Base-by-base conservation (phyloP, 2,888 invertebrate genomes). In the Trachelus tabidus region DNA sequence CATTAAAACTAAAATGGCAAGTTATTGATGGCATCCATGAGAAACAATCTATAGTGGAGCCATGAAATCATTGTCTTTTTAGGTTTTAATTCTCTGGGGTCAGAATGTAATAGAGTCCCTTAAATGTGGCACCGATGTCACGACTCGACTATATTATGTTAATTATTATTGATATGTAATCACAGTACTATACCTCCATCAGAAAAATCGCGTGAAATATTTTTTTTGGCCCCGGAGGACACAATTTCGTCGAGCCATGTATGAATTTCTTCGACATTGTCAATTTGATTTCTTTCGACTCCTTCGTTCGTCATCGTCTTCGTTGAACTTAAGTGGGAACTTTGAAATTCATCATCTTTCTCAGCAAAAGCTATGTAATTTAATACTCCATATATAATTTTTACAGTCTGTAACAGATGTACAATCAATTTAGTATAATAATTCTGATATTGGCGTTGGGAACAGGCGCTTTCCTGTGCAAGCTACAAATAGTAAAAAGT, bases 171-270 rank as follows among this genome's bases (percentile, higher is more conserved):
- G 12, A 33, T 69, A 30, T 35, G 34, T 37, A 81, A 74, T 71
- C 31, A n/a, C 15, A 12, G 68, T 34, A 68, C 40, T 75, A 88
- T 92, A 95, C 95, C 94, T 83, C 94, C 96, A 92, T 96, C 96
- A 34, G 96, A 94, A 88, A 96, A 96, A 84, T 96, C 95, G 79
- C 96, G 93, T 80, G 94, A 93, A 15, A 96, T 93, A 88, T 95
- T 95, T 87, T 94, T 94, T 68, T 94, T 95, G 0, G 93, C 93
- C 81, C 93, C 92, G 0, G 93, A 92, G 56, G 93, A 90, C 1
- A 92, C 89, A 71, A 93, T 92, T 34, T 86, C 88, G 79, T 93
- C 93, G 73, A 94, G 91, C 93, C 92, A 94, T 81, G 91, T 90
- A 82, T 92, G 92, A 23, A 93, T 85, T 73, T 92, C 92, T 79